Evolutionary conservation across 1,140 invertebrate species (phyloP), one percentile per base, ranked within the genome.

Genomic region (Conus betulinus): DNA sequence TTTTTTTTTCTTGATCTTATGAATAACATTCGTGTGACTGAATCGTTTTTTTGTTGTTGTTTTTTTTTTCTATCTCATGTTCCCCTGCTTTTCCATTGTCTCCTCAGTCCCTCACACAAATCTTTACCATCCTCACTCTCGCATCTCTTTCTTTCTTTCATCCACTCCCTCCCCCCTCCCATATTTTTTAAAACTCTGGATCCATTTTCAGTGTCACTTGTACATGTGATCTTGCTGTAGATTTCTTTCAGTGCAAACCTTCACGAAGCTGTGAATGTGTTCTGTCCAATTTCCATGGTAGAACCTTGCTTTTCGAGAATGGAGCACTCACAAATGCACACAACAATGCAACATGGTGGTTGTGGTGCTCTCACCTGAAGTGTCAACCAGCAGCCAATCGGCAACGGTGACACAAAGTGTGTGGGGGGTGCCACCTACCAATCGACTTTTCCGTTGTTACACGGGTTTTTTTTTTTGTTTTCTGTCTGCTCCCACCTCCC

Each of bases 271-370:
- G 23, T 85, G 84, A 23, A 39, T 52, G 17, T 39, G 60, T 85
- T 85, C 71, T 71, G 63, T 67, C 84, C 52, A 63, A 63, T 39
- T 53, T 67, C 27, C 27, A 52, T 52, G 51, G 84, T 85, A 74
- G 63, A 74, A 71, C 67, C 63, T 67, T 67, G 84, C 84, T 85
- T 74, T 71, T 52, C 27, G 63, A 71, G 63, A 67, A 85, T 52
- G 84, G 84, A 53, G 71, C 63, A 71, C 63, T 51, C 25, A 39
- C 25, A 52, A 74, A 85, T 85, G 84, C 84, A 85, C 84, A 85
- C 67, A 85, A 53, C 84, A 85, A 85, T 85, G 84, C 84, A 85
- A 85, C 25, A 51, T 53, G 84, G 84, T 74, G 84, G 60, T 17
- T 6, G 63, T 20, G 63, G 51, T n/a, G 5, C 23, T 52, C 84